Evolutionary conservation across 2,797 vertebrate species (phyloP), one percentile per base, ranked within the genome.

Genomic region (Staurois parvus): DNA sequence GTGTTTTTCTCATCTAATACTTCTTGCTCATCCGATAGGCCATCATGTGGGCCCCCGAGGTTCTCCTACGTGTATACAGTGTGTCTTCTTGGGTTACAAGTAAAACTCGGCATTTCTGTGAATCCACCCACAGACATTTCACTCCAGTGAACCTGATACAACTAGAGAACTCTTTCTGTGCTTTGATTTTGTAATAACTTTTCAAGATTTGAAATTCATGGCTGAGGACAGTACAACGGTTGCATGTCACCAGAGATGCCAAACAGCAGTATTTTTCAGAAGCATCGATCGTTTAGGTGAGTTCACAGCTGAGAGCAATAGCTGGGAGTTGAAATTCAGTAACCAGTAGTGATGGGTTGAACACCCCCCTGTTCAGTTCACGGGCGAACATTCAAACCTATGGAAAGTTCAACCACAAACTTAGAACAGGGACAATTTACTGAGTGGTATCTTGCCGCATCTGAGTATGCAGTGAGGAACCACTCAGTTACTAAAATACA

Each of bases 51-150:
- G 79, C 64, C 56, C 82, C 72, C 30, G 17, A 73, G 80, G 56
- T 48, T 86, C 64, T 72, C 42, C 69, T 83, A 69, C 59, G 30
- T 68, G 21, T 30, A 68, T 34, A 37, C 37, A 37, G 37, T 37
- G 70, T 40, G 45, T 40, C 70, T 76, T 83, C 80, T 83, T 77
- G 37, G 64, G 37, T 86, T 86, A 83, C 85, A 83, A 83, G 79
- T 83, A 78, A 73, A 86, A 78, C 29, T 83, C 37, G 26, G 70
- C 4, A 66, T 86, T 86, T 86, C 85, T 73, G 74, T 86, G 85
- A 83, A 79, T 86, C 80, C 85, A 83, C 85, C 85, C 85, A 83
- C 85, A 66, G 48, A 77, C 45, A 67, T 70, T 78, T 83, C 79
- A 83, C 79, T 68, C 30, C 56, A 24, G 69, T 81, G 85, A 83